phyloP scores from a whole-genome alignment of 2,113 vertebrate species.

The Lipotes vexillifer region DNA sequence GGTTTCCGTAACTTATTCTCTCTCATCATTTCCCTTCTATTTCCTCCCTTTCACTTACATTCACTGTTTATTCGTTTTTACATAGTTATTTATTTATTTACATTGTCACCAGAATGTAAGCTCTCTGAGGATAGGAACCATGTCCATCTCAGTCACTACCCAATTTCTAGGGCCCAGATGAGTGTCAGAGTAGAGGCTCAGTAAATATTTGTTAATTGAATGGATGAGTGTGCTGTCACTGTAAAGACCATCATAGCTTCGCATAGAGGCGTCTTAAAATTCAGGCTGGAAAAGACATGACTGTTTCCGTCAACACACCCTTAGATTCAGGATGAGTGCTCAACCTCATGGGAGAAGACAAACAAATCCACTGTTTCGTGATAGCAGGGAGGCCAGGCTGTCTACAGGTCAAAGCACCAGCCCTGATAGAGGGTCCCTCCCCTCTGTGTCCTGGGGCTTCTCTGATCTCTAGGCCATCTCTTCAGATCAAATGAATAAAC shows the following conservation, averaged over 20 bases:
- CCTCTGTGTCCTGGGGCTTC: background rate
- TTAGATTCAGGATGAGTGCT: background rate
- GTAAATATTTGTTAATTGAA: background rate
- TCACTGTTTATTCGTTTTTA: background rate
- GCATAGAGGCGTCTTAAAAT: background rate
- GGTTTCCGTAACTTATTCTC: background rate
- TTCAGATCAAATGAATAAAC: background rate
- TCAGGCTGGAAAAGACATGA: background rate
- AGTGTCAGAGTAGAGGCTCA: background rate
- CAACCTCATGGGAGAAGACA: background rate
- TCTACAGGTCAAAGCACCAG: background rate
- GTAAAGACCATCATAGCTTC: background rate
- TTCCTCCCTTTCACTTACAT: background rate
- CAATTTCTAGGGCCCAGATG: background rate
- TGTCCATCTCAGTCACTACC: background rate
- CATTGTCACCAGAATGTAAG: background rate
- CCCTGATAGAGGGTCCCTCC: background rate
- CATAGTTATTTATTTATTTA: background rate
- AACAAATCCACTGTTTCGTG: accelerated
- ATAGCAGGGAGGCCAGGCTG: background rate
- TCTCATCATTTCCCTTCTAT: background rate
- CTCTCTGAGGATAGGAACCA: background rate
- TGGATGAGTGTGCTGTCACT: background rate
- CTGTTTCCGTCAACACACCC: background rate
- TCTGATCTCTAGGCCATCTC: background rate